Percentiles rank a stretch among this genome's conserved stretches.
phyloP scores from a whole-genome alignment of 2,113 vertebrate species.

The Erinaceus europaeus region DNA sequence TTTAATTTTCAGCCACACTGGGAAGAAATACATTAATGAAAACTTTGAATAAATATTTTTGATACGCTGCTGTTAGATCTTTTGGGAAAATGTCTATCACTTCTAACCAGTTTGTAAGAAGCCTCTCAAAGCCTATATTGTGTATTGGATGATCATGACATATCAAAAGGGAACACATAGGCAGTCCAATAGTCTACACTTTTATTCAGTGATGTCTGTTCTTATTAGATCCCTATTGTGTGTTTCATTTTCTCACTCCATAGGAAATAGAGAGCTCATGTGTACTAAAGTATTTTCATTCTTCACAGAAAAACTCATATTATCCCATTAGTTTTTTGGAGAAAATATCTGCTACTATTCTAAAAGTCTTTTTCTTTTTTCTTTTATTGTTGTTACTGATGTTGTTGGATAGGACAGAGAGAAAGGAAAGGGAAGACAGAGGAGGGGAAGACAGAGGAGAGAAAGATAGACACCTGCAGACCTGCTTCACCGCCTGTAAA shows the following conservation, averaged over 20 bases:
- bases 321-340: background rate
- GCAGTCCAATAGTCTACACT: background rate
- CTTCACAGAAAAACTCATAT: background rate
- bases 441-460: no score
- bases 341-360: background rate
- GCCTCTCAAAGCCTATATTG: slow-evolving; percentile 11
- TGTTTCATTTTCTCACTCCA: slow-evolving; percentile 23
- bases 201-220: background rate
- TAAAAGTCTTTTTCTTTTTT: background rate
- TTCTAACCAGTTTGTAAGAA: slow-evolving; percentile 32
- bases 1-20: slow-evolving; percentile 42
- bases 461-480: no score
- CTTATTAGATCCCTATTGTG: slow-evolving; percentile 14
- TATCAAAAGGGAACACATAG: slow-evolving; percentile 20
- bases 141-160: slow-evolving; percentile 20
- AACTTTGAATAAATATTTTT: slow-evolving; percentile 51
- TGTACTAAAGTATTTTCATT: background rate
- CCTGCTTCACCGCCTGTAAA: no score
- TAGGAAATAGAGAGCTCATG: background rate
- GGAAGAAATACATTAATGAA: slow-evolving; percentile 45
- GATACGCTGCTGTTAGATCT: slow-evolving; percentile 30
- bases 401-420: no score
- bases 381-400: no score
- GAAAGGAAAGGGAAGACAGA: no score
- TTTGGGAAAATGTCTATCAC: slow-evolving; percentile 47